Conservation (phyloP, 2,888 invertebrate genomes). For the Catotricha subobsoleta region DNA sequence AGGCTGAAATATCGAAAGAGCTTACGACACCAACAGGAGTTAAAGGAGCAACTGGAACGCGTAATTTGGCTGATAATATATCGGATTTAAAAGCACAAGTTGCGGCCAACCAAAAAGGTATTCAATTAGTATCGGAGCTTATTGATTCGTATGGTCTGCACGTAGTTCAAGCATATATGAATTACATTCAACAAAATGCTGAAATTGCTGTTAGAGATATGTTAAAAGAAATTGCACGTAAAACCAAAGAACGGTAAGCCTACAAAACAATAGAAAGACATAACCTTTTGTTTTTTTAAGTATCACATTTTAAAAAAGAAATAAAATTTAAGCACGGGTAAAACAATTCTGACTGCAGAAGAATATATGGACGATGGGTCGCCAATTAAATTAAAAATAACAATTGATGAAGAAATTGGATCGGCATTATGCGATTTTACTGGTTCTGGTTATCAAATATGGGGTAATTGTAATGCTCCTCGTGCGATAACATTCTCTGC, state of each 20-base stretch:
- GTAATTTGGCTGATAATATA: slow-evolving; percentile 84
- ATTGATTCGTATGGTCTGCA: slow-evolving; percentile 75
- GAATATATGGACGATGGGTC: slow-evolving; percentile 95
- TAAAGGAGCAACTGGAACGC: slow-evolving; percentile 54
- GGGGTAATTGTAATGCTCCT: slow-evolving; percentile 96
- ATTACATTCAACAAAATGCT: slow-evolving; percentile 87
- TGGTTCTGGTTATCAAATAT: slow-evolving; percentile 82
- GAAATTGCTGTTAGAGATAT: slow-evolving; percentile 88
- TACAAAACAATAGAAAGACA: too few relatives aligned
- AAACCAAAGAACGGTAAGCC: slow-evolving; percentile 23
- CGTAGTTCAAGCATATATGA: slow-evolving; percentile 96
- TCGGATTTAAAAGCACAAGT: slow-evolving; percentile 95
- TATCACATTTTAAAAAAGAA: too few relatives aligned
- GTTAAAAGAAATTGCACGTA: slow-evolving; percentile 48
- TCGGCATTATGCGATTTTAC: slow-evolving; percentile 71
- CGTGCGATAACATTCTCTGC: slow-evolving; percentile 90
- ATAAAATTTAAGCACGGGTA: slow-evolving; percentile 36
- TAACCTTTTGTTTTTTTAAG: too few relatives aligned
- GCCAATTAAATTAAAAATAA: slow-evolving; percentile 57
- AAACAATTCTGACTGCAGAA: slow-evolving; percentile 44
- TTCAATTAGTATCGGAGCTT: slow-evolving; percentile 68
- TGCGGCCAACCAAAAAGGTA: slow-evolving; percentile 86
- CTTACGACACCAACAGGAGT: slow-evolving; percentile 41
- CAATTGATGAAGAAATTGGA: slow-evolving; percentile 55
- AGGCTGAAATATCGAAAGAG: slow-evolving; percentile 48